phyloP scores from a whole-genome alignment of 2,888 invertebrate species.

The Kryphioiulus occultus region DNA sequence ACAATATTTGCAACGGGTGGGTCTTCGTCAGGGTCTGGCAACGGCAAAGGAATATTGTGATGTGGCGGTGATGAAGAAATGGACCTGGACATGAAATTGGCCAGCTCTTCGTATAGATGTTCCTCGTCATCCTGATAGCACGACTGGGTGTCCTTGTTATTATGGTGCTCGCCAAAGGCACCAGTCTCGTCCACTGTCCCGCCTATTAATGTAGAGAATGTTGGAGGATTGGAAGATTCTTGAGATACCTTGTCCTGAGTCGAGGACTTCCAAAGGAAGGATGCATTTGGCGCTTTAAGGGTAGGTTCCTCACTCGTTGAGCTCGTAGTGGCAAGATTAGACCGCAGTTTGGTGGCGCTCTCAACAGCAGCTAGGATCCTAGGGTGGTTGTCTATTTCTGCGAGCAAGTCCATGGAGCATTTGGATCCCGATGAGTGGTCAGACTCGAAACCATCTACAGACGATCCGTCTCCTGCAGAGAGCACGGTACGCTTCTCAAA shows the following conservation, averaged over 20 bases:
- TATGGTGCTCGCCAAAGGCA: neutral
- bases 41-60: conserved; percentile 9
- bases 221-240: conserved; percentile 42
- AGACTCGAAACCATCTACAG: neutral
- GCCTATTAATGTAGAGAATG: neutral
- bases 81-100: conserved; percentile 3
- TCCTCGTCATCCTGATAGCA: conserved; percentile 42
- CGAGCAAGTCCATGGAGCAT: conserved; percentile 45
- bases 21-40: neutral
- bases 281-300: conserved; percentile 41
- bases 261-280: conserved; percentile 45
- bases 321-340: neutral
- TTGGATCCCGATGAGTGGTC: neutral
- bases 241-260: conserved; percentile 44
- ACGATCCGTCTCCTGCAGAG: neutral
- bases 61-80: neutral
- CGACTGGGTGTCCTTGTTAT: neutral
- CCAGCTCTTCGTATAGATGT: conserved; percentile 43
- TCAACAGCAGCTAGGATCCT: neutral
- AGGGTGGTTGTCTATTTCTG: conserved; percentile 49
- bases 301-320: neutral
- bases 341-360: neutral
- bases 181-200: neutral
- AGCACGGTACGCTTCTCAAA: conserved; percentile 4
- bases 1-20: neutral